Base-by-base conservation (phyloP, 2,797 vertebrate genomes). In the Myripristis murdjan region DNA sequence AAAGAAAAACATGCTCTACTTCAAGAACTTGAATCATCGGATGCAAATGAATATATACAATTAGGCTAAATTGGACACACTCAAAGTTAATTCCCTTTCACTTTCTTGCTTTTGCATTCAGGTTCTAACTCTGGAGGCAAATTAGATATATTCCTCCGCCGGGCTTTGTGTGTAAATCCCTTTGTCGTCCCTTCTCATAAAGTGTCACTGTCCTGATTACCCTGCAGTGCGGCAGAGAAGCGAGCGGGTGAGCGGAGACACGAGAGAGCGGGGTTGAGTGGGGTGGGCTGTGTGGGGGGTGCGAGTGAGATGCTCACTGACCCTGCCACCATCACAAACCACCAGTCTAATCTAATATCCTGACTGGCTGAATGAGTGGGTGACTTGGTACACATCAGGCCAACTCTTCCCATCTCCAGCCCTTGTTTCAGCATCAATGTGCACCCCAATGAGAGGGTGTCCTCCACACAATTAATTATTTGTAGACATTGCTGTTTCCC, bases 321-420 rank as follows among this genome's bases (percentile, higher is more conserved):
- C 93, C 92, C 85, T 84, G 80, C 87, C 87, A 90, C 81, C 84
- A 86, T 93, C 90, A 88, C 87, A 89, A 93, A 91, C 86, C 90
- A 90, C 86, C 84, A 90, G 91, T 94, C 93, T 88, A 87, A 94
- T 95, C 93, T 92, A 91, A 94, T 95, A 90, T 91, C 88, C 87
- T 86, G 84, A 83, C 85, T 78, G 85, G 79, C 77, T 89, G 88
- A 86, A 77, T 75, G 88, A 92, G 86, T 61, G 66, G 84, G 76
- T 72, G 86, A 69, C 66, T 84, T 64, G 61, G 70, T 77, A 75
- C 87, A 75, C 59, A 85, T 79, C 83, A 87, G 79, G 75, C 66
- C 75, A 78, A 72, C 77, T 62, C 80, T 77, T 55, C 73, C 68
- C 65, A 70, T 73, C 60, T 67, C 75, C 64, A 83, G 81, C 58